A percentile compares a stretch with the other conserved stretches of the same genome.
Evolutionary conservation across 2,888 invertebrate species (phyloP).

Genomic region (Brachyptera putata): DNA sequence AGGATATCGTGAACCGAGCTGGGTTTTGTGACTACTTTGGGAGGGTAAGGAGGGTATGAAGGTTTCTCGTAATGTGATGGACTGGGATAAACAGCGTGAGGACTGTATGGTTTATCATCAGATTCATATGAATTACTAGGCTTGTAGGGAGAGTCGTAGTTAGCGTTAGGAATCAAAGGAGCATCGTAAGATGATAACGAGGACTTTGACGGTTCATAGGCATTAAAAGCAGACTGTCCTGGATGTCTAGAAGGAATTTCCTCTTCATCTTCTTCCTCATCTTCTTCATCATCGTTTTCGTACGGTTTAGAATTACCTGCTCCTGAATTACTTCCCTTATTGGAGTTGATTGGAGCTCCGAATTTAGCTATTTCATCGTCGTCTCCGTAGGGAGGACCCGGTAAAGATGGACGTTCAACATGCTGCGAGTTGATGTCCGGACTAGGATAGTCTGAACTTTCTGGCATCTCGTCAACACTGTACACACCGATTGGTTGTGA

Average conservation of each 20-base stretch:
- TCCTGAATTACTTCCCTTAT: no score
- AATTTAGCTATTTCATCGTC: neutral
- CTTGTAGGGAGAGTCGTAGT: neutral
- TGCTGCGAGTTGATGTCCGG: neutral
- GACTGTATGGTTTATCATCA: no score
- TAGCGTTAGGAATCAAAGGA: neutral
- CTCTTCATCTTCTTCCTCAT: neutral
- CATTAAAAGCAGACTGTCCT: neutral
- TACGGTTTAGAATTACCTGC: neutral
- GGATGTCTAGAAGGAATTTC: no score
- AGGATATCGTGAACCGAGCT: slow-evolving; percentile 12
- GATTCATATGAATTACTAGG: no score
- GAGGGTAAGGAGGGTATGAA: neutral
- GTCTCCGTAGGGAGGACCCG: slow-evolving; percentile 11
- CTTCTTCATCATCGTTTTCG: neutral
- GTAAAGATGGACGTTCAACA: neutral
- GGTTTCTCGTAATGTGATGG: no score
- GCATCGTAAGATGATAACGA: slow-evolving; percentile 9
- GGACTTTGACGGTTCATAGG: neutral
- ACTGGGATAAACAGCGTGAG: no score
- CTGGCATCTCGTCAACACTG: no score
- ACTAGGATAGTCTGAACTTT: neutral
- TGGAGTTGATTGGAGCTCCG: neutral
- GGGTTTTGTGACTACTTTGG: neutral
- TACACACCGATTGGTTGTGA: no score